These are phyloP conservation scores for Drosophila equinoxialis DNA, from an alignment of 1,140 invertebrate genomes.

Conservation along the genomic window DNA sequence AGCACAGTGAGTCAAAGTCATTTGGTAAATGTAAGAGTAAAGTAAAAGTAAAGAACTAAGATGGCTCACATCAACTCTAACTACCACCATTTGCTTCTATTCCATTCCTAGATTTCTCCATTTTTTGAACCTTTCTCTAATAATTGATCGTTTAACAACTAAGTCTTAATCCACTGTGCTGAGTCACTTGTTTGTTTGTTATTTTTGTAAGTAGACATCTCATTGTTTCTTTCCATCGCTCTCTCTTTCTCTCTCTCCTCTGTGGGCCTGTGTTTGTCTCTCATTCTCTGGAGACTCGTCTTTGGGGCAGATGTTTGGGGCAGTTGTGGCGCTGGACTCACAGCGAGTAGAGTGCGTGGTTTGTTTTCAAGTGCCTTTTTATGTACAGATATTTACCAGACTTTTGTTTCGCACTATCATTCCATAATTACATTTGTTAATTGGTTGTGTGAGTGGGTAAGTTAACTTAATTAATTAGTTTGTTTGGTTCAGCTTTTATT, in stretches of 20 bases:
- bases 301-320: slow-evolving; percentile 35
- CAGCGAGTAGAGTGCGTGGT: slow-evolving; percentile 67
- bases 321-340: slow-evolving; percentile 74
- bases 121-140: not conserved
- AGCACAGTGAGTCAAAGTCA: slow-evolving; percentile 29
- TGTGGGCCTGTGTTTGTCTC: slow-evolving; percentile 14
- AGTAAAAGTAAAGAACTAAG: no score
- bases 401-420: slow-evolving; percentile 28
- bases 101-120: not conserved
- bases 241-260: slow-evolving; percentile 34
- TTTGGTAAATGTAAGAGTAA: not conserved
- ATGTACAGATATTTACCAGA: slow-evolving; percentile 17
- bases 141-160: not conserved
- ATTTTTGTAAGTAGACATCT: not conserved
- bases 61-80: not conserved
- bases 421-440: slow-evolving; percentile 34
- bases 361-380: slow-evolving; percentile 41
- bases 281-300: slow-evolving; percentile 5
- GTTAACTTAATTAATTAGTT: slow-evolving; percentile 41
- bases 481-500: slow-evolving; percentile 21
- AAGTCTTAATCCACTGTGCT: slow-evolving; percentile 50
- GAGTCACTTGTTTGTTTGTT: slow-evolving; percentile 52
- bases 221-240: slow-evolving; percentile 41
- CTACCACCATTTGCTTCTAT: no score
- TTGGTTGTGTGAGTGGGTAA: slow-evolving; percentile 30